Conservation (phyloP, 1,140 invertebrate genomes). For the Manduca sexta region DNA sequence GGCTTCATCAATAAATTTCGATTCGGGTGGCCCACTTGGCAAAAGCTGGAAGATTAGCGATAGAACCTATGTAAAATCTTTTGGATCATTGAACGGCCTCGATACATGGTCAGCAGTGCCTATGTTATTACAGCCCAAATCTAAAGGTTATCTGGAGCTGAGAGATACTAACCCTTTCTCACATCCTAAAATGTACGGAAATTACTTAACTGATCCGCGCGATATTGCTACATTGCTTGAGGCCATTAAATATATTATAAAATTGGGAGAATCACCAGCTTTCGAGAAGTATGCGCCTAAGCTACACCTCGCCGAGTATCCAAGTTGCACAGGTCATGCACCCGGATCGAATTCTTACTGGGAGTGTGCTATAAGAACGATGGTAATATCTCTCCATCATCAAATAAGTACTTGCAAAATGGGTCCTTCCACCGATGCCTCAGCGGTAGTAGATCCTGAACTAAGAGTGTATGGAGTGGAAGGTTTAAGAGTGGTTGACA, state of each 20-base stretch:
- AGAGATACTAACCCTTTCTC: constrained; percentile 82
- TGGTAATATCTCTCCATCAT: constrained; percentile 79
- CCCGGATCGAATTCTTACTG: constrained; percentile 81
- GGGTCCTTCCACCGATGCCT: constrained; percentile 79
- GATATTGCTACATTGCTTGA: constrained; percentile 81
- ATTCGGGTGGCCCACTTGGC: constrained; percentile 51
- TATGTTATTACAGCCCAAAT: constrained; percentile 83
- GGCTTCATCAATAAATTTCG: constrained; percentile 53
- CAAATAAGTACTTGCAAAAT: constrained; percentile 83
- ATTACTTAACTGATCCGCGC: constrained; percentile 79
- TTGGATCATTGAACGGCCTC: constrained; percentile 51
- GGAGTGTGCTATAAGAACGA: constrained; percentile 81
- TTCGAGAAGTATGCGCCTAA: constrained; percentile 75
- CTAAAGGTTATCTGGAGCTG: constrained; percentile 80
- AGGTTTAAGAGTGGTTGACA: constrained; percentile 84
- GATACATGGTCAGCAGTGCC: constrained; percentile 81
- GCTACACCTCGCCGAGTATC: constrained; percentile 73
- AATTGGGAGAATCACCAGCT: constrained; percentile 74
- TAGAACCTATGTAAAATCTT: constrained; percentile 39
- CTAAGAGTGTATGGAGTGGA: constrained; percentile 81
- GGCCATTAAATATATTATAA: constrained; percentile 77
- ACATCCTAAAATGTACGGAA: constrained; percentile 82
- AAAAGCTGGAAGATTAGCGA: constrained; percentile 55
- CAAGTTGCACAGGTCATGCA: constrained; percentile 70
- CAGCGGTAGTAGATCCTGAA: constrained; percentile 84